These are phyloP conservation scores for Volucella inflata DNA, from an alignment of 2,888 invertebrate species.

Conservation along the genomic window DNA sequence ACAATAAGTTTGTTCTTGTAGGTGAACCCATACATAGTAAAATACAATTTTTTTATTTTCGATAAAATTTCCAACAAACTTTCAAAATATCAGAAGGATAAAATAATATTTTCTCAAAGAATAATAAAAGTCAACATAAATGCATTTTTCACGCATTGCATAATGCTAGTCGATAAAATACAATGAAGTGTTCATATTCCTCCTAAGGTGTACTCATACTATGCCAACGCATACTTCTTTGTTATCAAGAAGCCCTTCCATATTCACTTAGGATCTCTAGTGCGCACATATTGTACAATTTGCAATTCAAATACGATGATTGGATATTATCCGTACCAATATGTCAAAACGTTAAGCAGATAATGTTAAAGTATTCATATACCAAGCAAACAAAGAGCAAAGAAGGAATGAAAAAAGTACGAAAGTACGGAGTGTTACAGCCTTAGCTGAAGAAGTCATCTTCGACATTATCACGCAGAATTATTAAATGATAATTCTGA, in stretches of 20 bases:
- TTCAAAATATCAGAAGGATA: too few species aligned
- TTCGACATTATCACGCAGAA: conserved; percentile 58
- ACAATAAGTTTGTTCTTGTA: too few species aligned
- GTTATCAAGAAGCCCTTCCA: neutral
- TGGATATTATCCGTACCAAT: conserved; percentile 73
- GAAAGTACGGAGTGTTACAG: conserved; percentile 22
- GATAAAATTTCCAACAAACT: too few species aligned
- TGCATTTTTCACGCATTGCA: too few species aligned
- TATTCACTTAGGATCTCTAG: conserved; percentile 54
- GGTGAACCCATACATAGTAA: too few species aligned
- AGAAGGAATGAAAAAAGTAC: conserved; percentile 41
- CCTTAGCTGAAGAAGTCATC: conserved; percentile 58
- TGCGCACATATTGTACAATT: conserved; percentile 57
- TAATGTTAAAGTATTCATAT: conserved; percentile 26
- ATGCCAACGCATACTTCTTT: conserved; percentile 9
- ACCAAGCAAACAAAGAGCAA: conserved; percentile 44
- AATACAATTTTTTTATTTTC: too few species aligned
- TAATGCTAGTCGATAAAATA: conserved; percentile 55
- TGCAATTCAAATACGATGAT: conserved; percentile 75
- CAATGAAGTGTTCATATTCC: conserved; percentile 58
- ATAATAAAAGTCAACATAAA: conserved; percentile 17
- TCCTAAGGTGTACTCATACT: conserved; percentile 49
- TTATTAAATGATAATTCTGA: conserved; percentile 70
- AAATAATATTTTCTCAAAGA: too few species aligned
- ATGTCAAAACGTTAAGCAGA: conserved; percentile 73